These are phyloP conservation scores for Ditylenchus weischeri DNA, from an alignment of 2,888 invertebrate genomes.

Conservation along the genomic window DNA sequence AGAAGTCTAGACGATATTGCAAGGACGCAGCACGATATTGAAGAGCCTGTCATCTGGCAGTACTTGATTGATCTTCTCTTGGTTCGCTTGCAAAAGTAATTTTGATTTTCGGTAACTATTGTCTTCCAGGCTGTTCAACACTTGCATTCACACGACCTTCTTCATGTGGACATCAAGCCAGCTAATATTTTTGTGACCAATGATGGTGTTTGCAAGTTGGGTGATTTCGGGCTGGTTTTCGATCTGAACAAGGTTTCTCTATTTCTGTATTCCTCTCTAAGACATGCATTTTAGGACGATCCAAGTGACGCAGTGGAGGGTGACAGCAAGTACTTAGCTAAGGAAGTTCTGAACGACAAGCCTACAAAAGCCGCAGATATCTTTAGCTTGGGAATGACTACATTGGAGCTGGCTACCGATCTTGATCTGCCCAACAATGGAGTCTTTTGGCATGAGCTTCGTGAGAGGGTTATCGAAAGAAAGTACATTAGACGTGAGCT, in stretches of 20 bases:
- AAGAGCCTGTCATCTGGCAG: slow-evolving; percentile 69
- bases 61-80: slow-evolving; percentile 68
- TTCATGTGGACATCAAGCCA: slow-evolving; percentile 76
- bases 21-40: slow-evolving; percentile 65
- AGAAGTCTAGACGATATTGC: slow-evolving; percentile 67
- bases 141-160: slow-evolving; percentile 66
- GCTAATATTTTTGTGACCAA: slow-evolving; percentile 73
- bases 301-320: slow-evolving; percentile 64
- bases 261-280: too few relatives aligned
- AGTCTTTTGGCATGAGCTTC: slow-evolving; percentile 70
- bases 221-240: slow-evolving; percentile 74
- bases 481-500: slow-evolving; percentile 23
- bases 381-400: slow-evolving; percentile 69
- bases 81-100: slow-evolving; percentile 44
- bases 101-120: not conserved
- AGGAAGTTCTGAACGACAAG: slow-evolving; percentile 68
- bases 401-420: slow-evolving; percentile 72
- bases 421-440: slow-evolving; percentile 72
- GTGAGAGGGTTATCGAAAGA: slow-evolving; percentile 65
- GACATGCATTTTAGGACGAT: slow-evolving; percentile 36
- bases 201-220: slow-evolving; percentile 70
- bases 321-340: slow-evolving; percentile 74
- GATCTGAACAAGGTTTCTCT: slow-evolving; percentile 63
- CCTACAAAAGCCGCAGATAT: slow-evolving; percentile 74
- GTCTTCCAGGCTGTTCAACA: slow-evolving; percentile 64